phyloP scores from a whole-genome alignment of 2,797 vertebrate species.

The Pantherophis vulpinus region DNA sequence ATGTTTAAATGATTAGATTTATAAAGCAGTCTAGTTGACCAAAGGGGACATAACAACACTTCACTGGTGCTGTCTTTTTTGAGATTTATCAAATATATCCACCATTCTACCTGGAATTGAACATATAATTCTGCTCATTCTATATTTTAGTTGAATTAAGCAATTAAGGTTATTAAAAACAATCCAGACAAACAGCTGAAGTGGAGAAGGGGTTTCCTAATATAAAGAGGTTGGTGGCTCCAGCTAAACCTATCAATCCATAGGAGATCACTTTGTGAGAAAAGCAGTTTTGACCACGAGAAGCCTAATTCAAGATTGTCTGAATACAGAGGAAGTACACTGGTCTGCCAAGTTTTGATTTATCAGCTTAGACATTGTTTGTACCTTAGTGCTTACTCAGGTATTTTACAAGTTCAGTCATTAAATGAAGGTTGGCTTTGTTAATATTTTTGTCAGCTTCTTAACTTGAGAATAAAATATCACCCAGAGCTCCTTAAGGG shows the following conservation, averaged over 20 bases:
- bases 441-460: neutral
- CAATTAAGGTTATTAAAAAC: neutral
- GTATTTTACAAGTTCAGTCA: neutral
- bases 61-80: neutral
- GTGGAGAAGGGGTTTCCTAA: neutral
- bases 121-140: neutral
- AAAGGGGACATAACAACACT: slow-evolving; percentile 33
- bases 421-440: neutral
- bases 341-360: neutral
- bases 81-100: slow-evolving; percentile 4
- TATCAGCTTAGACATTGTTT: neutral
- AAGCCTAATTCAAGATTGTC: neutral
- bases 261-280: neutral
- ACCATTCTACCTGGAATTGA: slow-evolving; percentile 41
- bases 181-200: neutral
- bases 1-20: slow-evolving; percentile 52
- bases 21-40: slow-evolving; percentile 48
- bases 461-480: neutral
- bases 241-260: neutral
- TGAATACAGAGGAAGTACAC: neutral
- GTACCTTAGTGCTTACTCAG: neutral
- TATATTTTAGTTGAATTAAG: neutral
- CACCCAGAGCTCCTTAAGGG: neutral
- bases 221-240: neutral
- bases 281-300: neutral